A percentile compares a stretch with the other conserved stretches of the same genome.
These are phyloP conservation scores for Lacerta viridis DNA, from an alignment of 2,797 vertebrate species.

Conservation along the genomic window DNA sequence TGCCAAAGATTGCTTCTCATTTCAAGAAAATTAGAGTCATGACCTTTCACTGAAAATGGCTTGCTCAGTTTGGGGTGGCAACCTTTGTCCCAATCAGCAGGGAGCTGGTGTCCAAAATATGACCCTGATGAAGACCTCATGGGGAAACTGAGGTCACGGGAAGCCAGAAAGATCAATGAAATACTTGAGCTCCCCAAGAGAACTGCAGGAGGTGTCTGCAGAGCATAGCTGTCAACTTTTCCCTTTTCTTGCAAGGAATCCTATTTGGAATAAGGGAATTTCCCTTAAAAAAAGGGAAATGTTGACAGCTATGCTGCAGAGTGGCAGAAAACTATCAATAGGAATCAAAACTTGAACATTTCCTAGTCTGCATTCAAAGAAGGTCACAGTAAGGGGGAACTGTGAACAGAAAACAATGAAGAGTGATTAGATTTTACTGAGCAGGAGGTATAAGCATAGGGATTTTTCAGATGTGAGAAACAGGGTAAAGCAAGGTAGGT, in stretches of 20 bases:
- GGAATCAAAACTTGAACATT: neutral
- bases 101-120: constrained; percentile 8
- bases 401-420: neutral
- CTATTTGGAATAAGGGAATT: too few species aligned
- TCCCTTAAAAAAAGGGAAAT: too few species aligned
- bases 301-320: neutral
- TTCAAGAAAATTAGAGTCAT: constrained; percentile 11
- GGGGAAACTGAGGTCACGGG: constrained; percentile 1
- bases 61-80: neutral
- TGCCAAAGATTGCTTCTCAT: neutral
- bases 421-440: neutral
- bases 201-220: neutral
- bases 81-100: neutral
- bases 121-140: neutral
- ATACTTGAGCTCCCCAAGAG: neutral
- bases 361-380: neutral
- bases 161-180: constrained; percentile 16
- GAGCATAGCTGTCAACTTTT: too few species aligned
- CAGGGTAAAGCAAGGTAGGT: neutral
- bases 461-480: neutral
- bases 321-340: neutral
- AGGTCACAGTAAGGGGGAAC: neutral
- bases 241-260: too few species aligned
- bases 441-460: neutral
- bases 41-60: constrained; percentile 9